phyloP scores from a whole-genome alignment of 2,888 invertebrate species.

The Pantelozetes paolii region DNA sequence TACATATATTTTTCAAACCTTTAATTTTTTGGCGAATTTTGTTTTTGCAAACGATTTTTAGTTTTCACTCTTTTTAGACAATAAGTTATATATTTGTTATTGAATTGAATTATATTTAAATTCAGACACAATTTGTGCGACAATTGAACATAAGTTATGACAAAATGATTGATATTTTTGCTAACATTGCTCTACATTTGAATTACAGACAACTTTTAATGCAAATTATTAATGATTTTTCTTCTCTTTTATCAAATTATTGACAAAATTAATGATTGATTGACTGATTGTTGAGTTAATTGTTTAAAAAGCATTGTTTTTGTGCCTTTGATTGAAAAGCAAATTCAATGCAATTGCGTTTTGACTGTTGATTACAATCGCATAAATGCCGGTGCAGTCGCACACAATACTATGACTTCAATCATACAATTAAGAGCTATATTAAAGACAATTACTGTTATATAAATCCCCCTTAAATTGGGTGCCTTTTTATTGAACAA shows the following conservation, averaged over 20 bases:
- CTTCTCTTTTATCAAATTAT: no score
- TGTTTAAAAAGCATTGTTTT: not conserved
- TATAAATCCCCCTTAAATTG: not conserved
- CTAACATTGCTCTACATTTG: not conserved
- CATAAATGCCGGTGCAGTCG: slow-evolving; percentile 3
- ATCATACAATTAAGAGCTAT: not conserved
- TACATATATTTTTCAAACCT: not conserved
- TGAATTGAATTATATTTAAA: not conserved
- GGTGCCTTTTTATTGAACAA: slow-evolving; percentile 20
- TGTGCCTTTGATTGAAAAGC: not conserved
- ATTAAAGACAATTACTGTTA: not conserved
- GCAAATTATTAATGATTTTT: no score
- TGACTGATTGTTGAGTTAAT: no score
- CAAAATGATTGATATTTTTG: slow-evolving; percentile 7
- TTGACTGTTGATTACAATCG: not conserved
- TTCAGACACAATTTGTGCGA: not conserved
- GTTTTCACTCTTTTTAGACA: not conserved
- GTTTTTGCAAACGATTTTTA: not conserved
- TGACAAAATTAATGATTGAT: no score
- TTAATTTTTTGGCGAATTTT: not conserved
- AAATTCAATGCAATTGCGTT: not conserved
- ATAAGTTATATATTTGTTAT: not conserved
- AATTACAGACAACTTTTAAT: not conserved
- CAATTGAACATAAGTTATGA: not conserved
- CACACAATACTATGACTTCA: not conserved